These are phyloP conservation scores for Chloromyia formosa DNA, from an alignment of 2,888 invertebrate species.

Conservation along the genomic window DNA sequence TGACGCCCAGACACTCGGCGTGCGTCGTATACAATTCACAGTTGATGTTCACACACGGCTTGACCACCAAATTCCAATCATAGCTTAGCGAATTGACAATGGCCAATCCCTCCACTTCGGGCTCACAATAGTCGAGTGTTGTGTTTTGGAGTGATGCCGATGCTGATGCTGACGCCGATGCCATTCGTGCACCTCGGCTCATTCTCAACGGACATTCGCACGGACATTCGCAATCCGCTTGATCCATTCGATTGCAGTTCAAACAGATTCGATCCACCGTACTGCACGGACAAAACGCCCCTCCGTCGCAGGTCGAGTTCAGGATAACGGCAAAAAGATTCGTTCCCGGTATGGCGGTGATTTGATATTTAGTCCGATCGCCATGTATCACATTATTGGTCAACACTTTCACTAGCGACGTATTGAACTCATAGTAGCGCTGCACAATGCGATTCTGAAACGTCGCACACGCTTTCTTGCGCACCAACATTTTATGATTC, in stretches of 20 bases:
- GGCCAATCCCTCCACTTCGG: constrained; percentile 56
- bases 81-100: constrained; percentile 56
- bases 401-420: constrained; percentile 76
- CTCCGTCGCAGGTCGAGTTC: constrained; percentile 84
- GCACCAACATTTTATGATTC: constrained; percentile 83
- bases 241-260: constrained; percentile 94
- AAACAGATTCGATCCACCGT: constrained; percentile 87
- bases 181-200: background rate
- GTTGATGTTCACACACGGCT: constrained; percentile 73
- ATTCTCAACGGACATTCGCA: constrained; percentile 80
- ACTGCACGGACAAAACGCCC: constrained; percentile 92
- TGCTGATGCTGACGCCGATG: background rate
- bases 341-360: constrained; percentile 82
- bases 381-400: constrained; percentile 82
- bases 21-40: constrained; percentile 74
- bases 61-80: constrained; percentile 67
- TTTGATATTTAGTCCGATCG: constrained; percentile 87
- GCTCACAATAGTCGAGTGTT: constrained; percentile 58
- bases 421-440: constrained; percentile 82
- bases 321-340: constrained; percentile 89
- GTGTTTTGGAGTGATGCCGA: background rate
- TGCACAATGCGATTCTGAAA: constrained; percentile 87
- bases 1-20: constrained; percentile 74
- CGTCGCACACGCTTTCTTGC: constrained; percentile 84
- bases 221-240: constrained; percentile 93